Conservation (phyloP, 2,113 vertebrate genomes). For the Heterocephalus glaber region DNA sequence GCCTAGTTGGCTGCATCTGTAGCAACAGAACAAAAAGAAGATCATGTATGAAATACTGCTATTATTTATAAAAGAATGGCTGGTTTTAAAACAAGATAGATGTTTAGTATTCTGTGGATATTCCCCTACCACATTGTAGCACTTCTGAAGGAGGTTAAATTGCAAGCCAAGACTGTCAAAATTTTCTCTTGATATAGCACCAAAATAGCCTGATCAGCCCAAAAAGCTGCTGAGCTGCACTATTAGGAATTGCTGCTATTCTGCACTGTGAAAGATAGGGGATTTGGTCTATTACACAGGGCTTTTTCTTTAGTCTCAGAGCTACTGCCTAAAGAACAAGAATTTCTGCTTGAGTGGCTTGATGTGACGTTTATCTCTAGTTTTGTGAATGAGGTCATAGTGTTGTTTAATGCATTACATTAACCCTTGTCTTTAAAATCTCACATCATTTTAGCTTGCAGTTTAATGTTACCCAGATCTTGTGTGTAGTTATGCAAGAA, state of each 20-base stretch:
- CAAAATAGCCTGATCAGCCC: conserved; percentile 81
- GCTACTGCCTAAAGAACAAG: conserved; percentile 54
- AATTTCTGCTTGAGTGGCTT: conserved; percentile 72
- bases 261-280: conserved; percentile 60
- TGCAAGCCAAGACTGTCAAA: conserved; percentile 80
- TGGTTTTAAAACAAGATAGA: conserved; percentile 80
- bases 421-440: conserved; percentile 48
- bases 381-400: conserved; percentile 57
- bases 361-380: conserved; percentile 70
- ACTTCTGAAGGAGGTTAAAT: conserved; percentile 80
- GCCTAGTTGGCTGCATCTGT: conserved; percentile 76
- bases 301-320: background rate
- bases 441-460: conserved; percentile 5
- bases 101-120: conserved; percentile 76
- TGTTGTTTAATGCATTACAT: conserved; percentile 53
- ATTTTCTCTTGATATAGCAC: conserved; percentile 79
- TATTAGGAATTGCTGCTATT: conserved; percentile 64
- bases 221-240: conserved; percentile 78
- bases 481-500: background rate
- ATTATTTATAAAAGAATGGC: conserved; percentile 80
- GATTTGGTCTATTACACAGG: conserved; percentile 61
- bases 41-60: conserved; percentile 80
- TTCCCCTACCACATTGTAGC: conserved; percentile 76
- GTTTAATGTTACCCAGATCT: conserved; percentile 20
- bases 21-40: conserved; percentile 78